Base-by-base conservation (phyloP, 2,888 invertebrate species). In the Epiperipatus broadwayi region DNA sequence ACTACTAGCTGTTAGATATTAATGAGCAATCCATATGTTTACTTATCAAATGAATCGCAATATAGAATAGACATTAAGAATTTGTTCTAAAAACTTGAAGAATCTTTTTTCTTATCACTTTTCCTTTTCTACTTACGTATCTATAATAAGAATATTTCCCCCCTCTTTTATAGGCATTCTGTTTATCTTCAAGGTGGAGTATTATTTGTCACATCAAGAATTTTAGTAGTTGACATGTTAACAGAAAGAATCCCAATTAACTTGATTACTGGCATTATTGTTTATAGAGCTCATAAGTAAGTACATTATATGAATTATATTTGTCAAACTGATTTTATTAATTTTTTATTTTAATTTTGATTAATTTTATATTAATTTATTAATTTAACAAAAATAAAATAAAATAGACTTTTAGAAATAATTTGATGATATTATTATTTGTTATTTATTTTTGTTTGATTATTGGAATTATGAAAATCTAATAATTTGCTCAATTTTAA, bases 181-280 rank as follows among this genome's bases (percentile, higher is more conserved):
- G 67, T 78, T 28, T 99, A 97, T 59, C 63, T 84, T 44, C 75
- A 81, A 49, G 97, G 97, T 37, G 97, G 97, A 3, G 72, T 93
- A 37, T 72, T 89, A 52, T 91, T 97, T 63, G 74, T 93, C 22
- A 83, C 89, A 3, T 81, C 91, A 5, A 69, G 91, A 42, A 87
- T 97, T 49, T 66, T 97, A 40, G 87, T 97, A 3, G 85, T 97
- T 4, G 97, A 97, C 65, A 65, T 99, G 47, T 65, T 97, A 37
- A 89, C 87, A 58, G 75, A 81, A 42, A 69, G 89, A 45, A 71
- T 97, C 25, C 95, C 95, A 0, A 68, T 80, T 21, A 69, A 79
- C 39, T 72, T 81, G 50, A 73, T 95, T 15, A 83, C 85, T 5
- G 95, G 95, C 4, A 75, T 97, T 43, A 64, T 97, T 46, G 78